Evolutionary conservation across 2,797 vertebrate genomes (phyloP), one percentile per base, ranked within the genome.

Genomic region (Pelobates cultripes): DNA sequence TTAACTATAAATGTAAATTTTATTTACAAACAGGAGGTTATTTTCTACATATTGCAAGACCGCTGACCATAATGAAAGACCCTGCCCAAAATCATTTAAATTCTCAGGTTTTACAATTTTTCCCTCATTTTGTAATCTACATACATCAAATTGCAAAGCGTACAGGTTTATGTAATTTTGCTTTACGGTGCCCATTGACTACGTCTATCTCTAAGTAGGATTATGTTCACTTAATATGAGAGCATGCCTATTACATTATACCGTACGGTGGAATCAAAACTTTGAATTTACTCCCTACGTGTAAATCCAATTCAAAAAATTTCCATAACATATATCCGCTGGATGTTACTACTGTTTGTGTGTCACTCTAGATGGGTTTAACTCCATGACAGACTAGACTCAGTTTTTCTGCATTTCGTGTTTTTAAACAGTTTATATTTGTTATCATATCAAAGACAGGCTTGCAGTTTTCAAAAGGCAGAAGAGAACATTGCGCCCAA

Each of bases 381-480:
- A 93, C 90, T 92, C 90, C 93, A 92, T 94, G 92, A 94, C 93
- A 92, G 92, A 88, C 94, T 91, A 92, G 91, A 90, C 91, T 92
- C 89, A 87, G 90, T 91, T 89, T 81, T 93, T 90, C 90, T 91
- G 90, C 94, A 95, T 96, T 95, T 95, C 94, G 95, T 97, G 94
- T 96, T 96, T 97, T 96, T 94, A 96, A 96, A 97, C 96, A 97
- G 96, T 98, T 98, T 97, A 96, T 97, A 96, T 98, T 98, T 98
- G 95, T 97, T 97, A 97, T 97, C 96, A 96, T 97, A 96, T 98
- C 96, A 99, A 97, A 98, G 96, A 94, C 94, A 97, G 95, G 91
- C 93, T 91, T 94, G 94, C 90, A 88, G 95, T 95, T 97, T 96
- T 96, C 96, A 97, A 97, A 95, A 91, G 89, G 91, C 90, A 92